Evolutionary conservation across 2,113 vertebrate species (phyloP), one percentile per base, ranked within the genome.

Genomic region (Sinocyclocheilus rhinocerous): DNA sequence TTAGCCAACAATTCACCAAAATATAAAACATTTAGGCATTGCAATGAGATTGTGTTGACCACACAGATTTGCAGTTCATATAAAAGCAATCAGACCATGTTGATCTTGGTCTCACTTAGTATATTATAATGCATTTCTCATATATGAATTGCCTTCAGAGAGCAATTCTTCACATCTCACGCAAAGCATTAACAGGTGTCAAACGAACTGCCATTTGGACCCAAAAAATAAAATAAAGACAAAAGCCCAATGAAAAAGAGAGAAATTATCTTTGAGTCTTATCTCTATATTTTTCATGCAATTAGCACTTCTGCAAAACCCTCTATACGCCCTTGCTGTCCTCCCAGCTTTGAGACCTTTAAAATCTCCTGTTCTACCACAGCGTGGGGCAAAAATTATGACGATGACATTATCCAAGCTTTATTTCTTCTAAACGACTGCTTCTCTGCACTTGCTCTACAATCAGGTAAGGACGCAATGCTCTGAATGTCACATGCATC

Each of bases 321-420:
- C 55, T 83, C 26, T 81, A 7, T 67, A 39, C 20, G 33, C 36
- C 59, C 50, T 55, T n/a, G 0, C 18, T 72, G 63, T 79, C 48
- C 50, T 50, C 57, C n/a, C 50, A 69, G 70, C 55, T 89, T 86
- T 90, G 87, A 88, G 70, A 83, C 67, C 63, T 91, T 91, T 89
- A 90, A 76, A 67, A 88, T 79, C 87, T 87, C 76, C 29, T 48
- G 67, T 76, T 72, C 76, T 29, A 42, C 26, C 77, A 67, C 55
- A 63, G 55, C 15, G 16, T 75, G 26, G 42, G 39, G 24, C 16
- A 8, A 65, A 48, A 59, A 76, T 55, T 33, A 82, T 22, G 26
- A 48, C 11, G 48, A 87, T 82, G 87, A 78, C 91, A 90, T 89
- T 90, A 92, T 91, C 84, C 87, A 85, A 88, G 87, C 70, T 88